phyloP scores from a whole-genome alignment of 2,797 vertebrate species.

The Pantherophis alleghaniensis region DNA sequence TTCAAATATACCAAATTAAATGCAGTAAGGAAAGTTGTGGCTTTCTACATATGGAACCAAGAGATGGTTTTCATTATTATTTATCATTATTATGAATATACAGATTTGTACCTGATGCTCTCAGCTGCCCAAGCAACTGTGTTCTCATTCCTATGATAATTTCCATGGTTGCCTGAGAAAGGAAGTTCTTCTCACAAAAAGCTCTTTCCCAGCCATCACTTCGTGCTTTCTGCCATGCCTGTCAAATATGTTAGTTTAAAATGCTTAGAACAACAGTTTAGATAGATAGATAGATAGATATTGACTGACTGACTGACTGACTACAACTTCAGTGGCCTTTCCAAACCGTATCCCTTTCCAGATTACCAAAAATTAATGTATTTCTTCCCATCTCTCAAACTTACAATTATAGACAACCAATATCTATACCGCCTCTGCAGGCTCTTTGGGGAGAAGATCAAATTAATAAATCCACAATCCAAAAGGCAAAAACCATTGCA shows the following conservation, averaged over 20 bases:
- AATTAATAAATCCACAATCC: not conserved
- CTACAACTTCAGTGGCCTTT: not conserved
- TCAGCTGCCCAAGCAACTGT: constrained; percentile 90
- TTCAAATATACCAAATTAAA: not conserved
- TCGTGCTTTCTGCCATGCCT: constrained; percentile 95
- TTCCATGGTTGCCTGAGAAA: constrained; percentile 94
- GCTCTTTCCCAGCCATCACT: constrained; percentile 89
- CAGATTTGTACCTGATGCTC: constrained; percentile 84
- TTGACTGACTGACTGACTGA: too few relatives aligned
- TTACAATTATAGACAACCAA: not conserved
- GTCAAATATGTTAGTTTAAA: constrained; percentile 38
- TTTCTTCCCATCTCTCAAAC: not conserved
- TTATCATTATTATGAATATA: not conserved
- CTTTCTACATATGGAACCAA: not conserved
- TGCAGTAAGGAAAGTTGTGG: not conserved
- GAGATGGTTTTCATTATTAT: not conserved
- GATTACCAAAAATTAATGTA: not conserved
- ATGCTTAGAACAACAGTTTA: not conserved
- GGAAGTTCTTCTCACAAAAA: constrained; percentile 94
- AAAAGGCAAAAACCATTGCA: not conserved
- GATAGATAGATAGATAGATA: not conserved
- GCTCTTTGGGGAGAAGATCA: not conserved
- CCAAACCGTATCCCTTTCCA: not conserved
- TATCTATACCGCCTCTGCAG: not conserved
- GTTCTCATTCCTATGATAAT: constrained; percentile 92